phyloP scores from a whole-genome alignment of 2,888 invertebrate genomes.

The Bibio marci region DNA sequence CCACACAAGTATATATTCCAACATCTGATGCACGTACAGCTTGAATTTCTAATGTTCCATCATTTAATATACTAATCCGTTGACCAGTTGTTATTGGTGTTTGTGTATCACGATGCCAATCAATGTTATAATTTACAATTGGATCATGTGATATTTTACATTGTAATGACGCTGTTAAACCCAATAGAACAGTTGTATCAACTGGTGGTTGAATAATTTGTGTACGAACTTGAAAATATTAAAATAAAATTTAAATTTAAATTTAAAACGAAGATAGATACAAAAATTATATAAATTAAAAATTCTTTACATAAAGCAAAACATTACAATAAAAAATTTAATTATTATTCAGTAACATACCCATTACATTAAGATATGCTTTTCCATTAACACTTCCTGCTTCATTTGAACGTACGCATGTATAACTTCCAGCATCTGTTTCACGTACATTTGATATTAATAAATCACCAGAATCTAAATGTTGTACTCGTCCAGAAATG shows the following conservation, averaged over 20 bases:
- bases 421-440: constrained; percentile 75
- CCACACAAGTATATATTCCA: constrained; percentile 78
- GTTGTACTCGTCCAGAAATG: constrained; percentile 61
- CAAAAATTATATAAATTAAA: background rate
- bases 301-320: too few species aligned
- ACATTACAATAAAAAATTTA: background rate
- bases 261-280: too few species aligned
- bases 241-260: background rate
- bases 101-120: constrained; percentile 77
- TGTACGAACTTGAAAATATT: constrained; percentile 60
- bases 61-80: constrained; percentile 54
- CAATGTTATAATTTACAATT: constrained; percentile 66
- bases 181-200: constrained; percentile 78
- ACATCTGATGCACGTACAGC: constrained; percentile 85
- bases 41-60: constrained; percentile 75
- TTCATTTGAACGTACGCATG: constrained; percentile 75
- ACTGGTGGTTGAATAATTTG: constrained; percentile 88
- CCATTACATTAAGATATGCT: constrained; percentile 66
- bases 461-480: constrained; percentile 73
- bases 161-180: constrained; percentile 81
- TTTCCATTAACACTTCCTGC: constrained; percentile 73
- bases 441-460: constrained; percentile 71
- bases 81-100: constrained; percentile 44
- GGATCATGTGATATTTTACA: constrained; percentile 91
- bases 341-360: too few species aligned